A percentile compares a stretch with the other conserved stretches of the same genome.
Evolutionary conservation across 2,797 vertebrate genomes (phyloP).

Genomic region (Lepus oiostolus): DNA sequence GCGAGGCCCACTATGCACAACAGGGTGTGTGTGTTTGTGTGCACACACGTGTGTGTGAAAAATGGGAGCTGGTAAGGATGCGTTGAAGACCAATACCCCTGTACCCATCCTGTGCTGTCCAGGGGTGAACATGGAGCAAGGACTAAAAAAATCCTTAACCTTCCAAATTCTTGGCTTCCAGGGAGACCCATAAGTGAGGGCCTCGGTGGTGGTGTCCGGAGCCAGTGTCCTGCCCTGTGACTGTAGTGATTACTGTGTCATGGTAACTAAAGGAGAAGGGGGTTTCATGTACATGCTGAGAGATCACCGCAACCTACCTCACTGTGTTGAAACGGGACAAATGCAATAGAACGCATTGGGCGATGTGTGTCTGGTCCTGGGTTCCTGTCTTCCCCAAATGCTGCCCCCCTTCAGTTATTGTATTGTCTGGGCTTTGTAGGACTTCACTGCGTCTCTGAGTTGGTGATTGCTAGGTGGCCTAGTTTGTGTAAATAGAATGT

Average conservation of each 20-base stretch:
- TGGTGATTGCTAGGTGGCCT: conserved; percentile 84
- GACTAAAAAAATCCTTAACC: conserved; percentile 8
- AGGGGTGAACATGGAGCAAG: neutral
- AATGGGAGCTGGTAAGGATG: conserved; percentile 15
- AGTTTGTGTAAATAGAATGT: conserved; percentile 86
- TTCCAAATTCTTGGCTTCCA: conserved; percentile 60
- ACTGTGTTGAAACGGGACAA: conserved; percentile 86
- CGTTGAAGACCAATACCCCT: neutral
- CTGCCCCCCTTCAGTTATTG: conserved; percentile 77
- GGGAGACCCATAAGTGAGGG: neutral
- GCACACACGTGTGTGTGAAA: neutral
- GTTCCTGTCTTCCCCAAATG: conserved; percentile 72
- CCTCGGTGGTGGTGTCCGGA: neutral
- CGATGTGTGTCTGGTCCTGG: conserved; percentile 76
- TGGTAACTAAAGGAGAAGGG: conserved; percentile 66
- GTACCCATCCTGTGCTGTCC: conserved; percentile 40
- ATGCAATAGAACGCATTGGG: conserved; percentile 87
- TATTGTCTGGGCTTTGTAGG: conserved; percentile 71
- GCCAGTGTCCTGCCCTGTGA: conserved; percentile 64
- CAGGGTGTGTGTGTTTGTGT: neutral
- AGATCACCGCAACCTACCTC: conserved; percentile 93
- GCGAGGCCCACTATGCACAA: neutral
- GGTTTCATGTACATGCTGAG: conserved; percentile 71
- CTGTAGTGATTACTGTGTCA: conserved; percentile 49
- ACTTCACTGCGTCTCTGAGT: conserved; percentile 73